Evolutionary conservation across 1,140 invertebrate species (phyloP).

Genomic region (Drosophila novamexicana): DNA sequence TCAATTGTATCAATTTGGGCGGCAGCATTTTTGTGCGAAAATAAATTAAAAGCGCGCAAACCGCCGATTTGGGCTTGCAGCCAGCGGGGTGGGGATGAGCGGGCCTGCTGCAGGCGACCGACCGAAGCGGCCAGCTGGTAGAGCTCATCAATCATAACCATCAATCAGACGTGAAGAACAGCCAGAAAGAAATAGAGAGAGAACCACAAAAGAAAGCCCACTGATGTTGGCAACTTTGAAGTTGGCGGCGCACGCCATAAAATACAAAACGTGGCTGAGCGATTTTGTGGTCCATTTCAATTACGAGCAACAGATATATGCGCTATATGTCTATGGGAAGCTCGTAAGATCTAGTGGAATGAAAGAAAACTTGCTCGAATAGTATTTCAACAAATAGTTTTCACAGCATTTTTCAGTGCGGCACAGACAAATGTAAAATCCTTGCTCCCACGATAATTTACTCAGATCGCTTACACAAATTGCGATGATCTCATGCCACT

Average conservation of each 20-base stretch:
- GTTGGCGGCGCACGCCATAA: constrained; percentile 41
- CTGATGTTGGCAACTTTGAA: constrained; percentile 47
- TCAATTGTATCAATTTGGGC: constrained; percentile 78
- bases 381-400: constrained; percentile 13
- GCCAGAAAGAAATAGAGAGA: constrained; percentile 7
- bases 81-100: background rate
- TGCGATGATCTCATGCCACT: constrained; percentile 39
- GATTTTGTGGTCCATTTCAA: constrained; percentile 74
- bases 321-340: constrained; percentile 10
- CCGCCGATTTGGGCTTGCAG: background rate
- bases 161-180: constrained; percentile 65
- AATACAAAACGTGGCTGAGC: constrained; percentile 36
- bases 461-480: constrained; percentile 14
- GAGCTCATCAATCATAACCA: constrained; percentile 72
- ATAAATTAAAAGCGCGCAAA: constrained; percentile 36
- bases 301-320: constrained; percentile 39
- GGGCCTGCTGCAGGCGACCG: constrained; percentile 5
- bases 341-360: background rate
- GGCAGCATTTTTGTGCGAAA: constrained; percentile 25
- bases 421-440: constrained; percentile 24
- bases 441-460: constrained; percentile 26
- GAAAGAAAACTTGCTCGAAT: constrained; percentile 1
- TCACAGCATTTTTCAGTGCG: constrained; percentile 6
- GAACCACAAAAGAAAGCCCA: background rate
- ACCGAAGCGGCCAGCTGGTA: constrained; percentile 23